Evolutionary conservation across 92 coral and sea anemone species (phyloP).

Genomic region (Paramuricea clavata): DNA sequence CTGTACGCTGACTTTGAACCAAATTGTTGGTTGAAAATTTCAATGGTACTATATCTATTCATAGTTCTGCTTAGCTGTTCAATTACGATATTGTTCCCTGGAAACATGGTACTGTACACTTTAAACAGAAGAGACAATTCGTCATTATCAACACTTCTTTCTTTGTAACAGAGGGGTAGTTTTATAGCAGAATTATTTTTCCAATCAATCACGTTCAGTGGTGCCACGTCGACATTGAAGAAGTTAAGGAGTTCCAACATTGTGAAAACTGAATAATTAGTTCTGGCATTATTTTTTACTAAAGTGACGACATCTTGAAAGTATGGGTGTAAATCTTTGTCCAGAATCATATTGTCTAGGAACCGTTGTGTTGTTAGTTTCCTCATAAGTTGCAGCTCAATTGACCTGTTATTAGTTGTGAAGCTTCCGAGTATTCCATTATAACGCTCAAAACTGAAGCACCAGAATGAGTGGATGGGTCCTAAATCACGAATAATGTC

Average conservation of each 20-base stretch:
- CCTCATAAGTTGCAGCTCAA: conserved; percentile 41
- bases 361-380: conserved; percentile 1
- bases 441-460: conserved; percentile 40
- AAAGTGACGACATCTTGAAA: not conserved
- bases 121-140: conserved; percentile 23
- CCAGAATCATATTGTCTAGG: not conserved
- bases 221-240: not conserved
- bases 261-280: not conserved
- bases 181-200: not conserved
- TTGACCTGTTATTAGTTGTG: conserved; percentile 33
- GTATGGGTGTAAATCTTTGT: conserved; percentile 23
- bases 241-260: not conserved
- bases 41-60: not conserved
- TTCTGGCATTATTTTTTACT: not conserved
- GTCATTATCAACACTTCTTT: conserved; percentile 33
- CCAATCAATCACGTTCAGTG: not conserved
- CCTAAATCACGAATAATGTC: conserved; percentile 12
- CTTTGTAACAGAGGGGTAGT: conserved; percentile 20
- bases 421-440: conserved; percentile 17
- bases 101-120: conserved; percentile 38
- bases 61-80: conserved; percentile 20
- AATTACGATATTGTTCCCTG: not conserved
- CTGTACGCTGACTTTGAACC: conserved; percentile 35
- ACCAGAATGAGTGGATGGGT: conserved; percentile 47
- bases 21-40: conserved; percentile 31